Evolutionary conservation across 1,140 invertebrate genomes (phyloP).

Genomic region (Scaptomyza graminum): DNA sequence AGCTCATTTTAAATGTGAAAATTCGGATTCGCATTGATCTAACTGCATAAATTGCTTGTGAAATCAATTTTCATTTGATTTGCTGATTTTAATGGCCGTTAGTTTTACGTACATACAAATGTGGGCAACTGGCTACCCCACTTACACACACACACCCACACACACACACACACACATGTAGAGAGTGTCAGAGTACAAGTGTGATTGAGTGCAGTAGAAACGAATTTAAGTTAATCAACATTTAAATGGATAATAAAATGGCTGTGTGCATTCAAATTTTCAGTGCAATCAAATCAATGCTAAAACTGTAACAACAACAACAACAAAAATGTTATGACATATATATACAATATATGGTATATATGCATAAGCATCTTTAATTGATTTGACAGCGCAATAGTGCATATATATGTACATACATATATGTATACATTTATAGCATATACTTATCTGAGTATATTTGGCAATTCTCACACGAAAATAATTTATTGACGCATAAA

Average conservation of each 20-base stretch:
- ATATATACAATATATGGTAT: not conserved
- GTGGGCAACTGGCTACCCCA: slow-evolving; percentile 12
- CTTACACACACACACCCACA: slow-evolving; percentile 20
- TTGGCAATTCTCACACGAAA: slow-evolving; percentile 53
- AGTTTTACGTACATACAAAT: slow-evolving; percentile 2
- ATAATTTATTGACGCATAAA: slow-evolving; percentile 76
- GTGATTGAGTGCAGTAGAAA: slow-evolving; percentile 67
- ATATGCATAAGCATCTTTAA: slow-evolving; percentile 32
- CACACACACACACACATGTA: slow-evolving; percentile 1
- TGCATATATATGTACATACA: slow-evolving; percentile 17
- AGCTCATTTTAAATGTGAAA: slow-evolving; percentile 13
- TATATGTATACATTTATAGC: slow-evolving; percentile 4
- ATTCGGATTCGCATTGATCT: slow-evolving; percentile 48
- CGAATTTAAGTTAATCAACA: slow-evolving; percentile 79
- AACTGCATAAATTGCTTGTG: slow-evolving; percentile 69
- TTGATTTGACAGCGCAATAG: slow-evolving; percentile 51
- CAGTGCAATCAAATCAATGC: slow-evolving; percentile 55
- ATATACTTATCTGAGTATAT: slow-evolving; percentile 6
- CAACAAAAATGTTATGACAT: slow-evolving; percentile 2
- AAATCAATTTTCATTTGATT: slow-evolving; percentile 75
- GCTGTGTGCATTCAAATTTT: slow-evolving; percentile 36
- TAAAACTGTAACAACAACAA: slow-evolving; percentile 5
- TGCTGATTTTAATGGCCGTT: slow-evolving; percentile 68
- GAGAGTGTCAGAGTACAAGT: slow-evolving; percentile 41
- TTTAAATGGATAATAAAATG: slow-evolving; percentile 80